These are phyloP conservation scores for Epizoanthus stellaris DNA, from an alignment of 92 coral and sea anemone genomes.

Conservation along the genomic window DNA sequence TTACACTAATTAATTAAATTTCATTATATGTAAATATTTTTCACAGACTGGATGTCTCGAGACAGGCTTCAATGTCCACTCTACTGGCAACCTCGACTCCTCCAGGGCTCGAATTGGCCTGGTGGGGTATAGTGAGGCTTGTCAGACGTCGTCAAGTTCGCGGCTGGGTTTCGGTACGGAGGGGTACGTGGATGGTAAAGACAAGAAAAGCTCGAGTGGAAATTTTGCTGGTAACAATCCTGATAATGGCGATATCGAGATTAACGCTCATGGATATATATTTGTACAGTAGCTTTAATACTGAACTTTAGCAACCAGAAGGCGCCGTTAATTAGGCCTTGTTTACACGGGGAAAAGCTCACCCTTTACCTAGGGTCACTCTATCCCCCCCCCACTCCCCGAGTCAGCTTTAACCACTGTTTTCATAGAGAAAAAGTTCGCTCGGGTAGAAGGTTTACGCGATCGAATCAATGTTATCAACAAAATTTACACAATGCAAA, in stretches of 20 bases:
- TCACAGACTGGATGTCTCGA: background rate
- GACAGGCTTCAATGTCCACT: conserved; percentile 1
- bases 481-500: no score
- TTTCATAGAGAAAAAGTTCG: no score
- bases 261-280: background rate
- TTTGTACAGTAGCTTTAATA: background rate
- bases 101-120: conserved; percentile 15
- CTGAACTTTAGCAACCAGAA: no score
- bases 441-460: no score
- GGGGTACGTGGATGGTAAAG: background rate
- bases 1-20: background rate
- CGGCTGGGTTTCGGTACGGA: background rate
- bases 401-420: no score
- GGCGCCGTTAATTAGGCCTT: no score
- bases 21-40: no score
- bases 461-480: no score
- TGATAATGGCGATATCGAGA: background rate
- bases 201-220: background rate
- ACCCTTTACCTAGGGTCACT: no score
- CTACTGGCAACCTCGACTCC: background rate
- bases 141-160: background rate
- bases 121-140: background rate
- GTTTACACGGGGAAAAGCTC: no score
- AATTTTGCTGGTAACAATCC: background rate
- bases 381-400: no score